Conservation (phyloP, 2,888 invertebrate species). For the Agrotis puta region DNA sequence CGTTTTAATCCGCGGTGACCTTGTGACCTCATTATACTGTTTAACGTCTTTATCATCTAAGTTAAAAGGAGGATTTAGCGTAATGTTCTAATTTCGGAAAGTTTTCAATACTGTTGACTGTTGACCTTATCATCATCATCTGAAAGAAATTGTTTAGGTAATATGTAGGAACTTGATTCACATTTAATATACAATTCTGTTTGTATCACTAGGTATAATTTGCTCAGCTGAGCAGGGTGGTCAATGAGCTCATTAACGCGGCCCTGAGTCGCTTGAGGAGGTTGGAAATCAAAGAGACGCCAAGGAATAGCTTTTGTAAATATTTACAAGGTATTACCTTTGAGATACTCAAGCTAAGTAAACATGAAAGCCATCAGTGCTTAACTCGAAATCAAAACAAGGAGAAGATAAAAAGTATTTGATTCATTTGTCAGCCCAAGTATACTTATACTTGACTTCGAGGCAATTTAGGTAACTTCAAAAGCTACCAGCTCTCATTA, state of each 20-base stretch:
- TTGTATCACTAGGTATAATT: neutral
- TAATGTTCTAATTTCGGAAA: constrained; percentile 4
- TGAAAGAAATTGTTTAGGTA: neutral
- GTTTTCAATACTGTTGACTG: neutral
- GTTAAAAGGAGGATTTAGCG: constrained; percentile 5
- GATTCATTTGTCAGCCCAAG: no score
- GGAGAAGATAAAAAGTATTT: neutral
- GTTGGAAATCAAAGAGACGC: constrained; percentile 52
- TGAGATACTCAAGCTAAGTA: neutral
- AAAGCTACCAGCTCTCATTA: neutral
- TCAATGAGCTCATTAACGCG: neutral
- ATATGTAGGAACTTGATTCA: no score
- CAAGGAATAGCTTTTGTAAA: constrained; percentile 51
- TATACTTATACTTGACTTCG: no score
- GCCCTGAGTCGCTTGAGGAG: constrained; percentile 34
- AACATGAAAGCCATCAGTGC: neutral
- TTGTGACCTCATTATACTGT: constrained; percentile 2
- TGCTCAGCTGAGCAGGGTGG: neutral
- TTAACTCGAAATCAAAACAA: neutral
- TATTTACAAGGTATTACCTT: neutral
- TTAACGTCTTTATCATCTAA: constrained; percentile 7
- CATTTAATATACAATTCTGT: neutral
- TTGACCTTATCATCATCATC: neutral
- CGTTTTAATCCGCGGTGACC: neutral
- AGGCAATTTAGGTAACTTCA: neutral